phyloP scores from a whole-genome alignment of 2,888 invertebrate species.

The Macrostomum cliftonense region DNA sequence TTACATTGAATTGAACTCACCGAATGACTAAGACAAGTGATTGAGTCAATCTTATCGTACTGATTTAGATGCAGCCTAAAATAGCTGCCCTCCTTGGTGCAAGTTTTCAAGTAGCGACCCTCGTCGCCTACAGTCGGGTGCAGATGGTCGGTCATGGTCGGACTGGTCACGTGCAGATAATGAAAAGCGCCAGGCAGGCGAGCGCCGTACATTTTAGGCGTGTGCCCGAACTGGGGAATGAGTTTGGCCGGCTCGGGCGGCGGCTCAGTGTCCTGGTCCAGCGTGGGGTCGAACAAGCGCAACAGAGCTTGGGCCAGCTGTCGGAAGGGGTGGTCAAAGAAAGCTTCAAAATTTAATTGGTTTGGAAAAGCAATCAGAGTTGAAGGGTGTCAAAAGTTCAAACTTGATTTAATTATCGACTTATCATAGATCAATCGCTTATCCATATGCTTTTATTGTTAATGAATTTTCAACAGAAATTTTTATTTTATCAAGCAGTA shows the following conservation, averaged over 20 bases:
- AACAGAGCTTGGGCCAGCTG: constrained; percentile 33
- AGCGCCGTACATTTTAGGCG: constrained; percentile 29
- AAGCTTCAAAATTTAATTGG: too few species aligned
- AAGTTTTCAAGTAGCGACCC: background rate
- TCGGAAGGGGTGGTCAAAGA: too few species aligned
- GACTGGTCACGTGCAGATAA: constrained; percentile 33
- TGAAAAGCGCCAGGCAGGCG: constrained; percentile 29
- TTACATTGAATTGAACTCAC: constrained; percentile 15
- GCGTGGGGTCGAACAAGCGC: constrained; percentile 32
- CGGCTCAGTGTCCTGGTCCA: constrained; percentile 22
- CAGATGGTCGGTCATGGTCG: constrained; percentile 22
- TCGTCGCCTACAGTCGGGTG: constrained; percentile 9
- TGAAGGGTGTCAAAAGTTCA: too few species aligned
- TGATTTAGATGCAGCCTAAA: constrained; percentile 34
- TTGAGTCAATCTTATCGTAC: constrained; percentile 32
- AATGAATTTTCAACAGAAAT: too few species aligned
- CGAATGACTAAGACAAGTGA: constrained; percentile 31
- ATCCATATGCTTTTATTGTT: too few species aligned
- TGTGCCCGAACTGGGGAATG: constrained; percentile 30
- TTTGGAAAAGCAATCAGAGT: too few species aligned
- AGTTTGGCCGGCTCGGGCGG: constrained; percentile 28
- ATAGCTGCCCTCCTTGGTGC: constrained; percentile 19
- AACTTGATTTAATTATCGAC: too few species aligned
- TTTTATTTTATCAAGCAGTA: too few species aligned
- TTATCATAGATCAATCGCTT: too few species aligned